Evolutionary conservation across 2,797 vertebrate genomes (phyloP).

Genomic region (Iguana delicatissima): DNA sequence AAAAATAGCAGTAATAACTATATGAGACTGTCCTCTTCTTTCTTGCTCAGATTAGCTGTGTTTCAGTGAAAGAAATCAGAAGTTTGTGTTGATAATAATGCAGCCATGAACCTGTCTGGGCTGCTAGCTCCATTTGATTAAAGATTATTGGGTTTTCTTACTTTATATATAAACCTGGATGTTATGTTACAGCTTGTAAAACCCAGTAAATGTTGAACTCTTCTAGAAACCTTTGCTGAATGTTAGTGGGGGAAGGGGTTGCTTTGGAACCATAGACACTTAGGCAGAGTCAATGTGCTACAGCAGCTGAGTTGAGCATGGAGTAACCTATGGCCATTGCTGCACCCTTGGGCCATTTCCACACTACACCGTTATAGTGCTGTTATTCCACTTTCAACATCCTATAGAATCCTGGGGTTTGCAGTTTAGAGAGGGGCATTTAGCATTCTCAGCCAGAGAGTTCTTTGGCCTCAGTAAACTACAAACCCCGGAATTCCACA

Average conservation of each 20-base stretch:
- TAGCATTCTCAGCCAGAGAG: too few species aligned
- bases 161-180: neutral
- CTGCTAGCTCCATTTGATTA: neutral
- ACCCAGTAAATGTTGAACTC: neutral
- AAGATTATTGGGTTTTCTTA: neutral
- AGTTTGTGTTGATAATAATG: neutral
- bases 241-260: neutral
- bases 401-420: too few species aligned
- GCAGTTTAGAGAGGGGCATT: too few species aligned
- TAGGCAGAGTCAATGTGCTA: neutral
- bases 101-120: neutral
- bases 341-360: neutral
- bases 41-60: neutral
- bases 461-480: too few species aligned
- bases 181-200: neutral
- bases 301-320: neutral
- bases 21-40: neutral
- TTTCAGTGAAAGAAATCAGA: neutral
- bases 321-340: neutral
- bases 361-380: too few species aligned
- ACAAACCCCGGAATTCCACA: too few species aligned
- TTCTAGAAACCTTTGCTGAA: neutral
- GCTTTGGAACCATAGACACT: neutral
- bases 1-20: neutral
- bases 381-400: too few species aligned